Percentiles rank a stretch among this genome's conserved stretches.
Conservation (phyloP, 2,113 vertebrate species). For the Pelvicachromis taeniatus region DNA sequence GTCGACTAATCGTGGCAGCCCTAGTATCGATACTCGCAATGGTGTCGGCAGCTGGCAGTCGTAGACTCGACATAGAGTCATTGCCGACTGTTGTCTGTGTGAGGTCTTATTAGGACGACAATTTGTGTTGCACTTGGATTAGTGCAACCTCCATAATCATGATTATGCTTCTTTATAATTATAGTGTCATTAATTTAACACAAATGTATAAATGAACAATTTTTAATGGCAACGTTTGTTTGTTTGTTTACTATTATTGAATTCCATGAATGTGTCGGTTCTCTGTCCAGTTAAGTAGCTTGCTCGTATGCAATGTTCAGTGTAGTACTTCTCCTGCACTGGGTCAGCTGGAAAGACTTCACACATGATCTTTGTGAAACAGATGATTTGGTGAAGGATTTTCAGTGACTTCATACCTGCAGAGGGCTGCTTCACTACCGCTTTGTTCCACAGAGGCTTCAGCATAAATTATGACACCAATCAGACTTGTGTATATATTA, state of each 20-base stretch:
- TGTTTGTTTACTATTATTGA: background rate
- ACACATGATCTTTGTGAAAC: background rate
- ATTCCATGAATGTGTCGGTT: background rate
- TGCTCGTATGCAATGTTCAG: background rate
- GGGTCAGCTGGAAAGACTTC: background rate
- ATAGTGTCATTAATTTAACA: background rate
- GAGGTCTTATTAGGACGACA: background rate
- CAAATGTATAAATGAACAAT: background rate
- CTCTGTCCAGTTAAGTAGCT: background rate
- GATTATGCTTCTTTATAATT: background rate
- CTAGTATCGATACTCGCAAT: background rate
- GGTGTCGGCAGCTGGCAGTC: accelerated
- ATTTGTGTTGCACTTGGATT: background rate
- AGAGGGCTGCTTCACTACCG: background rate
- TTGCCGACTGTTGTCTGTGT: background rate
- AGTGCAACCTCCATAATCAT: background rate
- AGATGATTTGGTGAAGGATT: background rate
- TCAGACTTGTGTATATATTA: background rate
- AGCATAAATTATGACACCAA: background rate
- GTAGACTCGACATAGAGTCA: background rate
- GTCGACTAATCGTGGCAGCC: no score
- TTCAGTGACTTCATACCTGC: background rate
- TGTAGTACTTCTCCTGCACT: background rate
- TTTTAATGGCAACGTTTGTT: background rate
- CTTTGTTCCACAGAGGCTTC: background rate